A percentile compares a stretch with the other conserved stretches of the same genome.
Evolutionary conservation across 1,140 invertebrate genomes (phyloP).

Genomic region (Achatina immaculata): DNA sequence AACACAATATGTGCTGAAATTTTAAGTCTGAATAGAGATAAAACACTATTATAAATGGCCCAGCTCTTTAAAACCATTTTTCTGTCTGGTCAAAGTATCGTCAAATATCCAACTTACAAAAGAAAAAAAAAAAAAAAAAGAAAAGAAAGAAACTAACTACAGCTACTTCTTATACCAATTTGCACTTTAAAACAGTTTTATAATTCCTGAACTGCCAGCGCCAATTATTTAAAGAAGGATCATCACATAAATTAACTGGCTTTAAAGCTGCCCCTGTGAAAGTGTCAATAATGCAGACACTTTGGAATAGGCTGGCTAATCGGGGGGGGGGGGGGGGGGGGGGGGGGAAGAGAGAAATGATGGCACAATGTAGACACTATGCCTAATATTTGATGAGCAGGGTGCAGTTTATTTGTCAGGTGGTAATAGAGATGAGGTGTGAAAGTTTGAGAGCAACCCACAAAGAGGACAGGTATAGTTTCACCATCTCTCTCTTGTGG

Average conservation of each 20-base stretch:
- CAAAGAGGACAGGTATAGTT: background rate
- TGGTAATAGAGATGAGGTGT: background rate
- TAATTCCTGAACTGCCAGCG: background rate
- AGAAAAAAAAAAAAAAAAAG: no score
- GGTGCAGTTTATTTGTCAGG: conserved; percentile 1
- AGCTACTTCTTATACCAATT: no score
- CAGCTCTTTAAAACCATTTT: no score
- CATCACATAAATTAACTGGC: background rate
- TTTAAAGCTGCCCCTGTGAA: background rate
- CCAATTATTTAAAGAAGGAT: background rate
- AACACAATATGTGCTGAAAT: no score
- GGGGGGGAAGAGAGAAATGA: no score
- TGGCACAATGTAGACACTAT: background rate
- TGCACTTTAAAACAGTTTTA: background rate
- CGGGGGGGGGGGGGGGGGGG: no score
- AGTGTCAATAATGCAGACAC: background rate
- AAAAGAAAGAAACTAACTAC: no score
- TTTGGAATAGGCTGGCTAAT: background rate
- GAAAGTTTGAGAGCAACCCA: background rate
- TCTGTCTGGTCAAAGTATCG: no score
- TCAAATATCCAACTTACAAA: no score
- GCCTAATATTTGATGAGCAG: background rate
- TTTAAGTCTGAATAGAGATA: no score
- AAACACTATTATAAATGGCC: no score
- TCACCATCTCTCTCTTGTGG: background rate